Evolutionary conservation across 2,888 invertebrate genomes (phyloP), one percentile per base, ranked within the genome.

Genomic region (Acanthosepion esculentum): DNA sequence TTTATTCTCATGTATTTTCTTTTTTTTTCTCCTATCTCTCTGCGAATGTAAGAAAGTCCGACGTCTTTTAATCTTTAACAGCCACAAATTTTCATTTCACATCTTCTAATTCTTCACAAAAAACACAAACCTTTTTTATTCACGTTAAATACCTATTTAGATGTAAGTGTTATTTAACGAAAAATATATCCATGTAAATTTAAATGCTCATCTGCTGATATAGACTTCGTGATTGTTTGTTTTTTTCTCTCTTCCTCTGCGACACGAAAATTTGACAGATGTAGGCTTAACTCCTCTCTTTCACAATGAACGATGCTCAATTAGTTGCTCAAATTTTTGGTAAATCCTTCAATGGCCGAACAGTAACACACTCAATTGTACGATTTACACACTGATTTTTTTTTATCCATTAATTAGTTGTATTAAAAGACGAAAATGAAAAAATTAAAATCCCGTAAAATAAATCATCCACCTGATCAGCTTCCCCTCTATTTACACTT

Each of bases 201-300:
- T 59, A 26, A 59, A 59, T 15, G 23, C 59, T 4, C 26, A 6
- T 59, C 59, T 59, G 59, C 59, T 59, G 59, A 59, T 59, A 59
- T 59, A 59, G 23, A 59, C 23, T 59, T 23, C 20, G 23, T 59
- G 59, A 23, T 59, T 59, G 6, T 59, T 20, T 6, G 20, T 23
- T 23, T 20, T 23, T 59, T 59, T 78, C n/a, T 78, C 78, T 78
- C 18, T 78, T 78, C 78, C 59, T 78, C n/a, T n/a, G 15, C 78
- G n/a, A 78, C 78, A 78, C 78, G 33, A 78, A 78, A n/a, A 78
- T 78, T 78, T 78, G 78, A 78, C 78, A 78, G 78, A 78, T 78
- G 64, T 7, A 78, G 12, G n/a, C n/a, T n/a, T n/a, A 78, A 59
- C 1, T n/a, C n/a, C 78, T 64, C 26, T 78, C n/a, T n/a, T 78